Evolutionary conservation across 1,140 invertebrate species (phyloP), one percentile per base, ranked within the genome.

Genomic region (Zaprionus kolodkinae): DNA sequence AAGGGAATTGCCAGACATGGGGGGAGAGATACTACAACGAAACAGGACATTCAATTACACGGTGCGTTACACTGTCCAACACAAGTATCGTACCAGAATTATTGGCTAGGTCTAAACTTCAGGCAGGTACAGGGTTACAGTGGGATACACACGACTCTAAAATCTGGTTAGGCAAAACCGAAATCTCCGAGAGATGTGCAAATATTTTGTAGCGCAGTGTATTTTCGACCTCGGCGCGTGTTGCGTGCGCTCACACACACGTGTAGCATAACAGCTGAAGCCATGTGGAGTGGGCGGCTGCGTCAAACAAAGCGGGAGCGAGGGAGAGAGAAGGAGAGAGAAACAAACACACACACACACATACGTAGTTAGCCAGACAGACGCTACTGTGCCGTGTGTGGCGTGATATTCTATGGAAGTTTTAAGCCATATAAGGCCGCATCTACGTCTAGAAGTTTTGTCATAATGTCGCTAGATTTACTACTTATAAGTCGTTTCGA

Each of bases 11-110:
- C 1, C 50, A 6, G 40, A 33, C 3, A 40, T 33, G 35, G 6
- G 15, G 15, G n/a, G n/a, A 45, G 40, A 45, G n/a, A 40, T n/a
- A n/a, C 13, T n/a, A 10, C n/a, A 30, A 13, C 35, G 66, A 45
- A 45, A 48, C 67, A 75, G 72, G 72, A 75, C 72, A 75, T 71
- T 70, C 67, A 75, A 75, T 75, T 75, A 60, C 59, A 45, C 40
- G 40, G 6, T 43, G 36, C 12, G 56, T 7, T 13, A 69, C 30
- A 61, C 40, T 54, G 17, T 12, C n/a, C 65, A 54, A 25, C 17
- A 50, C 0, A 25, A 3, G 11, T 15, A 15, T 7, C 0, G 7
- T 12, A 3, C 21, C 3, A 1, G 13, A 40, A 50, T 50, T 25
- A 40, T 40, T n/a, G 6, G 2, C 38, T 40, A 1, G 13, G 3